Evolutionary conservation across 2,113 vertebrate genomes (phyloP).

Genomic region (Toxotes chatareus): DNA sequence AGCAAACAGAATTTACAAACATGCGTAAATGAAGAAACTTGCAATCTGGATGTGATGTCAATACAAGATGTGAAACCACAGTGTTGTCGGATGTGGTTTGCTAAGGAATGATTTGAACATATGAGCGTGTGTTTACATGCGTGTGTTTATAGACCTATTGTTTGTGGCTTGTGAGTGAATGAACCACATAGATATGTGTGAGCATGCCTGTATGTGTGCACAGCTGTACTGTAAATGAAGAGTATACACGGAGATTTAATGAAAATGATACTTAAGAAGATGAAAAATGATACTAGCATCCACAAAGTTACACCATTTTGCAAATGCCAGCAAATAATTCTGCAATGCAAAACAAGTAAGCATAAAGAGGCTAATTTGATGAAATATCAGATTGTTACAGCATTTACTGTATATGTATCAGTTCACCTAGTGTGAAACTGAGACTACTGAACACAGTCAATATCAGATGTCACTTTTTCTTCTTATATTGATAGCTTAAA

Average conservation of each 20-base stretch:
- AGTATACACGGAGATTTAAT: slow-evolving; percentile 42
- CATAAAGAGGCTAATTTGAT: slow-evolving; percentile 46
- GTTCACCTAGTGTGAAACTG: slow-evolving; percentile 42
- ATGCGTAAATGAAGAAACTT: slow-evolving; percentile 4
- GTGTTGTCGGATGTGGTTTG: not conserved
- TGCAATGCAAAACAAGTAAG: slow-evolving; percentile 43
- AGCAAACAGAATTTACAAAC: slow-evolving; percentile 3
- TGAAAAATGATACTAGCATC: slow-evolving; percentile 31
- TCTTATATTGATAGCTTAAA: slow-evolving; percentile 59
- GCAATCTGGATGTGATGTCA: slow-evolving; percentile 14
- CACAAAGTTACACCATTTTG: slow-evolving; percentile 57
- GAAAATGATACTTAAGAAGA: slow-evolving; percentile 13
- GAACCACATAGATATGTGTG: slow-evolving; percentile 41
- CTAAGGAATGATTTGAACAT: slow-evolving; percentile 19
- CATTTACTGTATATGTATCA: slow-evolving; percentile 46
- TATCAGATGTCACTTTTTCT: slow-evolving; percentile 72
- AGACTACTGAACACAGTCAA: slow-evolving; percentile 43
- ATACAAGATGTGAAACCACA: slow-evolving; percentile 1
- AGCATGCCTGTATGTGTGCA: slow-evolving; percentile 69
- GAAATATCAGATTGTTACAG: slow-evolving; percentile 45
- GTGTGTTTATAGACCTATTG: slow-evolving; percentile 48
- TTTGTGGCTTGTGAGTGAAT: slow-evolving; percentile 60
- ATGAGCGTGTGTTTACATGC: slow-evolving; percentile 47
- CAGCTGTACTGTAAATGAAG: slow-evolving; percentile 42
- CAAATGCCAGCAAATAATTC: slow-evolving; percentile 54